Conservation (phyloP, 2,888 invertebrate species). For the Perizoma flavofasciatum region DNA sequence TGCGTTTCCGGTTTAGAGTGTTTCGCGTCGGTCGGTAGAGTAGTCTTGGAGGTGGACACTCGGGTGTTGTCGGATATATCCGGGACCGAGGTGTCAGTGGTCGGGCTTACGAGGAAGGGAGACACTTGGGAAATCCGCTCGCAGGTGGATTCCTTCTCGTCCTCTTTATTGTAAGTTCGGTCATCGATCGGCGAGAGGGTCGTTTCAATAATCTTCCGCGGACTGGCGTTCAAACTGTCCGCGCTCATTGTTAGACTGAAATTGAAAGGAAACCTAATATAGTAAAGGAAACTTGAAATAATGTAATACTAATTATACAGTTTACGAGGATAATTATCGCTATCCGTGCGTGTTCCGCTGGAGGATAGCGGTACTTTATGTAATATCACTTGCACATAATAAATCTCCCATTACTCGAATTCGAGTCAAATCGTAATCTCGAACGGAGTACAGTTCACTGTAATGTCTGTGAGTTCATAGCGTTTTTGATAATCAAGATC, state of each 20-base stretch:
- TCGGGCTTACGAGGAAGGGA: constrained; percentile 73
- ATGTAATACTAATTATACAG: constrained; percentile 10
- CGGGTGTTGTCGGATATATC: constrained; percentile 66
- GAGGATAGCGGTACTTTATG: constrained; percentile 9
- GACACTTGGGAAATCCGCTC: constrained; percentile 75
- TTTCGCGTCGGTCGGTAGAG: constrained; percentile 76
- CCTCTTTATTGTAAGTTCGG: constrained; percentile 63
- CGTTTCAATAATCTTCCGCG: constrained; percentile 52
- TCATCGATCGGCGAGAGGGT: constrained; percentile 62
- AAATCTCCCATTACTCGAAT: no score
- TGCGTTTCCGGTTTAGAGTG: constrained; percentile 76
- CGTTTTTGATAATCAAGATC: no score
- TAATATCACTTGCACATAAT: not conserved
- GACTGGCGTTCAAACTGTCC: constrained; percentile 77
- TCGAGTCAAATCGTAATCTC: no score
- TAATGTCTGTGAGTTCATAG: no score
- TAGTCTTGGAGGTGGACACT: constrained; percentile 78
- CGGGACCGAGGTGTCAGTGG: constrained; percentile 67
- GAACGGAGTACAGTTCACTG: no score
- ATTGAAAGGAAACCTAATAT: constrained; percentile 29
- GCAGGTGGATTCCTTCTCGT: constrained; percentile 63
- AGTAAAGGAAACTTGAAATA: constrained; percentile 16
- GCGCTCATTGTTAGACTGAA: constrained; percentile 77
- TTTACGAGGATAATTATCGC: constrained; percentile 15
- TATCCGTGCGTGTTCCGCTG: constrained; percentile 16